These are phyloP conservation scores for Myotis pilosus DNA, from an alignment of 2,797 vertebrate genomes.

Conservation along the genomic window DNA sequence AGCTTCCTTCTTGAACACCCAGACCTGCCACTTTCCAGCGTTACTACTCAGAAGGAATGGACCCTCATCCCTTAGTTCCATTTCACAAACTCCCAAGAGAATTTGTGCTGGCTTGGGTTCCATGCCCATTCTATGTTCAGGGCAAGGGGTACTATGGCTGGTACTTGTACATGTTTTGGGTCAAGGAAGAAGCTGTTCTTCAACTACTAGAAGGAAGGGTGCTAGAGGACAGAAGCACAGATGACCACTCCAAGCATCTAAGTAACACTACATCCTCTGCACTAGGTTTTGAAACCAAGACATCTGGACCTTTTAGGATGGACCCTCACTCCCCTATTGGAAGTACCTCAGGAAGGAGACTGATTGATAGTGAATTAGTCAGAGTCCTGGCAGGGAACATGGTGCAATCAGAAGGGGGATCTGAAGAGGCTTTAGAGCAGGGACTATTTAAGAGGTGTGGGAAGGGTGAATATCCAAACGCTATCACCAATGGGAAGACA, in stretches of 20 bases:
- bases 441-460: background rate
- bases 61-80: background rate
- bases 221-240: background rate
- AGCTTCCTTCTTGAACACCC: background rate
- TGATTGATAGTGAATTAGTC: background rate
- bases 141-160: background rate
- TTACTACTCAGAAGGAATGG: background rate
- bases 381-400: background rate
- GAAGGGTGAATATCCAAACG: background rate
- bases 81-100: background rate
- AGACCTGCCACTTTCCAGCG: background rate
- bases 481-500: background rate
- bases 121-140: background rate
- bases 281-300: background rate
- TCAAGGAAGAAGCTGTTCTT: background rate
- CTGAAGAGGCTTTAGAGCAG: background rate
- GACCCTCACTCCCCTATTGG: background rate
- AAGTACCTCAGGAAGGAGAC: background rate
- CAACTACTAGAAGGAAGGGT: background rate
- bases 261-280: background rate
- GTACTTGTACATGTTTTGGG: background rate
- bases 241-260: background rate
- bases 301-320: background rate
- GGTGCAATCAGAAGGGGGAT: background rate
- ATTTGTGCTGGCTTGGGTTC: background rate